Evolutionary conservation across 2,113 vertebrate genomes (phyloP).

Genomic region (Chaetodon trifascialis): DNA sequence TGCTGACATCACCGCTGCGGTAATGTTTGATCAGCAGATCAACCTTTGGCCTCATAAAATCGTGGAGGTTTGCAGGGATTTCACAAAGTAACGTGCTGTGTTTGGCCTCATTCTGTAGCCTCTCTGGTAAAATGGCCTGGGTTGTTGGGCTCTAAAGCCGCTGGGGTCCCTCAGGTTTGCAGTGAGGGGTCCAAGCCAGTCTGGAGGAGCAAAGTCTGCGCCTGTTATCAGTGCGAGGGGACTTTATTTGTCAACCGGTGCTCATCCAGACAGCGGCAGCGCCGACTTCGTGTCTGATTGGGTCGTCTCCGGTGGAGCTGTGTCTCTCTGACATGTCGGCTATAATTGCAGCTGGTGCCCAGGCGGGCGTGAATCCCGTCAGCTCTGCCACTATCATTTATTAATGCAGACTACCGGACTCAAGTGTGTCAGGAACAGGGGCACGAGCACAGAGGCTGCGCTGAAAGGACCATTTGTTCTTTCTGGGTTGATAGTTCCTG

Average conservation of each 20-base stretch:
- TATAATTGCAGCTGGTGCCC: conserved; percentile 68
- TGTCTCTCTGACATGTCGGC: conserved; percentile 58
- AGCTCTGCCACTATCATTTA: conserved; percentile 74
- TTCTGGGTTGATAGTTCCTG: conserved; percentile 29
- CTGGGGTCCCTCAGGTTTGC: conserved; percentile 22
- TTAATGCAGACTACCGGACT: conserved; percentile 63
- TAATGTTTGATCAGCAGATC: conserved; percentile 17
- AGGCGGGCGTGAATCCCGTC: conserved; percentile 69
- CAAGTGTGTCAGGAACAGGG: conserved; percentile 49
- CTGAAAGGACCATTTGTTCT: conserved; percentile 48
- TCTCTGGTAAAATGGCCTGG: conserved; percentile 16
- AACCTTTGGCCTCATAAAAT: neutral
- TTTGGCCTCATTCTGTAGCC: conserved; percentile 30
- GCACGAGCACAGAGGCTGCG: conserved; percentile 15
- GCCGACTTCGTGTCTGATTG: conserved; percentile 56
- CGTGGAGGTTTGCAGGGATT: neutral
- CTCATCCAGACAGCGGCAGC: conserved; percentile 50
- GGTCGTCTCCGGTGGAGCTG: conserved; percentile 42
- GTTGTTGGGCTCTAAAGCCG: conserved; percentile 15
- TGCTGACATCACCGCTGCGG: conserved; percentile 6
- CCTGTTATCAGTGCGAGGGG: conserved; percentile 48
- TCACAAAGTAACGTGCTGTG: neutral
- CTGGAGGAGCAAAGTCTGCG: conserved; percentile 41
- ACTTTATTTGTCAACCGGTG: conserved; percentile 57
- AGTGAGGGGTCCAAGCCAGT: conserved; percentile 30